Evolutionary conservation across 2,113 vertebrate genomes (phyloP), one percentile per base, ranked within the genome.

Genomic region (Pteropus alecto): DNA sequence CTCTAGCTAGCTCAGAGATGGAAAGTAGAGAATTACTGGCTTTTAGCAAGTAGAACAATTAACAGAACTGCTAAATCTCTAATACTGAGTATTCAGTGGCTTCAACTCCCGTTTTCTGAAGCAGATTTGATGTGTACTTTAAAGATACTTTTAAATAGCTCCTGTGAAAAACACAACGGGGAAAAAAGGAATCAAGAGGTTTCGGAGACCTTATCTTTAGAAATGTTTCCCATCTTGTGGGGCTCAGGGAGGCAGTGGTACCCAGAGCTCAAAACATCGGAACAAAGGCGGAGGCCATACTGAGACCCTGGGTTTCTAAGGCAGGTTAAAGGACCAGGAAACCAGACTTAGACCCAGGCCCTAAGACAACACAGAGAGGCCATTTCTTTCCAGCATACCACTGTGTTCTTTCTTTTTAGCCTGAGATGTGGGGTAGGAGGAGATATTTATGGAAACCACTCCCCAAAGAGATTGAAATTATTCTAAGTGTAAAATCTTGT

Each of bases 241-340:
- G 83, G 24, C 54, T 48, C 71, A 46, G 9, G 28, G 56, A 94
- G 19, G 48, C 2, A 1, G 6, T 22, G 46, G 19, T 26, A 63
- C 60, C 51, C 28, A n/a, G 26, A 89, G 67, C 38, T 93, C 11
- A 93, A 84, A 95, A 78, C 78, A 93, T 90, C 33, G 3, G 41
- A 97, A 98, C 93, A 97, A 98, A 98, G 95, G 82, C 83, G 0
- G 74, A 96, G 89, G 65, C 78, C 61, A 13, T 85, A 41, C 8
- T 95, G 63, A 84, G 87, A 97, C 38, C 43, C 76, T 3, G 8
- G 14, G 33, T 94, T 56, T 41, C 1, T 11, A 85, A 51, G 35
- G 43, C 70, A 90, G 79, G n/a, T 28, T 70, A 96, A 94, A 93
- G 73, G 73, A 78, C 33, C 35, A 82, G 79, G 33, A 96, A 92